Evolutionary conservation across 2,113 vertebrate species (phyloP), one percentile per base, ranked within the genome.

Genomic region (Sylvicapra grimmia): DNA sequence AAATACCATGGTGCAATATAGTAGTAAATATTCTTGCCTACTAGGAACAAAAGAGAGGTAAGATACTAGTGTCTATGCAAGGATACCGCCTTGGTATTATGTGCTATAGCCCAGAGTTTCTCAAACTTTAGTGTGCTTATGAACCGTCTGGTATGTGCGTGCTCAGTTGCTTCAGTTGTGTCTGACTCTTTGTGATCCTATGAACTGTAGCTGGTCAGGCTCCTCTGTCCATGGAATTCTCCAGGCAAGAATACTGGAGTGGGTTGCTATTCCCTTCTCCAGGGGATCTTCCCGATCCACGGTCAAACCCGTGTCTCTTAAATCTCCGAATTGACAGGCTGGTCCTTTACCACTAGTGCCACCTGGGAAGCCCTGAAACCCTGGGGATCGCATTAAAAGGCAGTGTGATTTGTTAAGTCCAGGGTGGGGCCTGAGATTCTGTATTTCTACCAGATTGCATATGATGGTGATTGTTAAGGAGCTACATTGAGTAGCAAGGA

Each of bases 381-480:
- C 2, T 79, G 90, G 47, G 44, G 19, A 96, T 92, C 56, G 92
- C 94, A 95, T 82, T 96, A 80, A 98, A 92, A 93, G 49, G 90
- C 18, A 96, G n/a, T 90, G 51, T 72, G 68, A 94, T 84, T 79
- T 86, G 27, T 23, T 61, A 53, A 77, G 25, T 93, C 61, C 93
- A 61, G 36, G 19, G 12, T 84, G 5, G 40, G 49, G 8, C 25
- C n/a, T 29, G 59, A 95, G 40, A 94, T 40, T 65, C 36, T 23
- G 1, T 8, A 54, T 87, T 93, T 96, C 68, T 85, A 40, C 44
- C 51, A 54, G 6, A 51, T 58, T 88, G 25, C 49, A 90, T n/a
- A 36, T 87, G 33, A 79, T 92, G 13, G 31, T 65, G 36, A 84
- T 68, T 33, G 31, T 85, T 31, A 54, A 95, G 31, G 75, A 59